Evolutionary conservation across 2,888 invertebrate genomes (phyloP).

Genomic region (Phortica magna): DNA sequence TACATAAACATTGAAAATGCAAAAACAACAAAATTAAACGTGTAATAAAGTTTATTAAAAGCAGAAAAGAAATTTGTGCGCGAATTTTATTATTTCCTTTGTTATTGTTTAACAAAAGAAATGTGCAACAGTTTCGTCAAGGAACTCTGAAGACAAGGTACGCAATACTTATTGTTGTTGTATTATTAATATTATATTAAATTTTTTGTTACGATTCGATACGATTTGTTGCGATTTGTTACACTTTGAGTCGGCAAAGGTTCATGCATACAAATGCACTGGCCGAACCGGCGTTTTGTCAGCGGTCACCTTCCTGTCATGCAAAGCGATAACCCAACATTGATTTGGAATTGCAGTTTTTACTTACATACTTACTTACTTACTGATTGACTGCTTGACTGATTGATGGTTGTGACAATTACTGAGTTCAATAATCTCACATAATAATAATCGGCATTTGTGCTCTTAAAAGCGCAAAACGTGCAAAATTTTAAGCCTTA

Average conservation of each 20-base stretch:
- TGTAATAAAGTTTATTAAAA: background rate
- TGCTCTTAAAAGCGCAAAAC: too few species aligned
- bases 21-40: background rate
- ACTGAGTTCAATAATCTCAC: too few species aligned
- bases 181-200: background rate
- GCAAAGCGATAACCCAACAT: too few species aligned
- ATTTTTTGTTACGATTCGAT: background rate
- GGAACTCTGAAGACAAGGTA: background rate
- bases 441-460: too few species aligned
- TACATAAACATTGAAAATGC: constrained; percentile 6
- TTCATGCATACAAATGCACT: too few species aligned
- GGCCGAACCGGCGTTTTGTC: too few species aligned
- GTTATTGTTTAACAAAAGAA: background rate
- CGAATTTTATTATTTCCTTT: background rate
- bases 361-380: too few species aligned
- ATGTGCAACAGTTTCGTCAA: background rate
- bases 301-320: too few species aligned
- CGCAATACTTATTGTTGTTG: background rate
- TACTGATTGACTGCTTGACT: too few species aligned
- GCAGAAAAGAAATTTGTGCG: background rate
- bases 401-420: too few species aligned
- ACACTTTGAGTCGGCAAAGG: background rate
- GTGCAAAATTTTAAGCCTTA: too few species aligned
- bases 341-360: too few species aligned
- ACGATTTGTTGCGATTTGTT: background rate